A percentile compares a stretch with the other conserved stretches of the same genome.
phyloP scores from a whole-genome alignment of 1,140 invertebrate genomes.

The Rhopalosiphum padi region DNA sequence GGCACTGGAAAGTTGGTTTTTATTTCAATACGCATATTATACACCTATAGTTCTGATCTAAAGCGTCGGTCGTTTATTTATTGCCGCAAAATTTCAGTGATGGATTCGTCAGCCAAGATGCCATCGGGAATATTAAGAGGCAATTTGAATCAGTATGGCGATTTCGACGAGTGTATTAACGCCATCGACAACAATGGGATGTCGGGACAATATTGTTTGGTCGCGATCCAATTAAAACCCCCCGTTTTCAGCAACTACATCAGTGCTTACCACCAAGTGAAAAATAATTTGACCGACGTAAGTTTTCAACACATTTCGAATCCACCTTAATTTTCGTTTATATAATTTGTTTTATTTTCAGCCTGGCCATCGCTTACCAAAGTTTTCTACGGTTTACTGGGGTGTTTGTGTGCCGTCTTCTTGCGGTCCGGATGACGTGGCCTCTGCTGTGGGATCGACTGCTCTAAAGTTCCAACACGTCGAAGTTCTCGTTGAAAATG shows the following conservation, averaged over 20 bases:
- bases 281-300: slow-evolving; percentile 71
- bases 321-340: neutral
- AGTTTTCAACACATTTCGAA: slow-evolving; percentile 64
- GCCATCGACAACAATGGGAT: slow-evolving; percentile 63
- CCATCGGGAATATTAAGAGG: slow-evolving; percentile 70
- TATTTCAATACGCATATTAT: neutral
- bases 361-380: slow-evolving; percentile 72
- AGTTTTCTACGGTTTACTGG: slow-evolving; percentile 71
- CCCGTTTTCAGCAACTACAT: slow-evolving; percentile 67
- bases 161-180: slow-evolving; percentile 69
- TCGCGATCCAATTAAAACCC: slow-evolving; percentile 65
- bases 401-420: slow-evolving; percentile 70
- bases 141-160: slow-evolving; percentile 71
- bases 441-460: neutral
- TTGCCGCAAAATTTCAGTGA: slow-evolving; percentile 64
- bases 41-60: neutral
- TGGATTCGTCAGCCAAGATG: slow-evolving; percentile 70
- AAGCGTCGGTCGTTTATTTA: neutral
- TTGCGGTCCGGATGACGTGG: slow-evolving; percentile 67
- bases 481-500: slow-evolving; percentile 42
- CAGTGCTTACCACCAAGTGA: slow-evolving; percentile 70
- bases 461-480: slow-evolving; percentile 66
- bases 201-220: slow-evolving; percentile 70
- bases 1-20: slow-evolving; percentile 51
- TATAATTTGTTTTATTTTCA: slow-evolving; percentile 61